Evolutionary conservation across 2,113 vertebrate genomes (phyloP).

Genomic region (Dromiciops gliroides): DNA sequence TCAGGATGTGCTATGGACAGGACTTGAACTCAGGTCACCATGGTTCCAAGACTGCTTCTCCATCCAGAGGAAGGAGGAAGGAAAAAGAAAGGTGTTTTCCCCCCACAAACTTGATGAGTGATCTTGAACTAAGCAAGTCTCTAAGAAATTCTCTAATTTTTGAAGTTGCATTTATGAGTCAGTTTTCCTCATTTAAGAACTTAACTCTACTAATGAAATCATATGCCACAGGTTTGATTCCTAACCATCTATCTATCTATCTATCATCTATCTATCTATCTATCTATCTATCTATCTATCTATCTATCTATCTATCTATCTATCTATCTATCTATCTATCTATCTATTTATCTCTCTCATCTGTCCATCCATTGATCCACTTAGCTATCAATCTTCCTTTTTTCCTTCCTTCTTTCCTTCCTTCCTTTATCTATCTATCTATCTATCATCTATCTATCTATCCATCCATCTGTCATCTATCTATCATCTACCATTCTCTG

Average conservation of each 20-base stretch:
- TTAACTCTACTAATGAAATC: neutral
- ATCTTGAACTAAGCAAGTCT: neutral
- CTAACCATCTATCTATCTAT: neutral
- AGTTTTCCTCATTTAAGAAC: neutral
- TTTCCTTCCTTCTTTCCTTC: rapidly evolving
- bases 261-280: neutral
- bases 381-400: neutral
- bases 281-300: neutral
- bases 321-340: neutral
- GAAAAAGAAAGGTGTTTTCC: neutral
- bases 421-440: too few species aligned
- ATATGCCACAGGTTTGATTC: neutral
- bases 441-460: neutral
- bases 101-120: neutral
- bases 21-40: neutral
- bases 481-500: neutral
- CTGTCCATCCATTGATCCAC: too few species aligned
- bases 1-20: too few species aligned
- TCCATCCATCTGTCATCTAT: neutral
- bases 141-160: neutral
- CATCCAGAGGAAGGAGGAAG: neutral
- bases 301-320: neutral
- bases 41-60: neutral
- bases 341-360: neutral
- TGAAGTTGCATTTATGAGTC: neutral